Evolutionary conservation across 2,797 vertebrate species (phyloP), one percentile per base, ranked within the genome.

Genomic region (Pseudotriccus pelzelni): DNA sequence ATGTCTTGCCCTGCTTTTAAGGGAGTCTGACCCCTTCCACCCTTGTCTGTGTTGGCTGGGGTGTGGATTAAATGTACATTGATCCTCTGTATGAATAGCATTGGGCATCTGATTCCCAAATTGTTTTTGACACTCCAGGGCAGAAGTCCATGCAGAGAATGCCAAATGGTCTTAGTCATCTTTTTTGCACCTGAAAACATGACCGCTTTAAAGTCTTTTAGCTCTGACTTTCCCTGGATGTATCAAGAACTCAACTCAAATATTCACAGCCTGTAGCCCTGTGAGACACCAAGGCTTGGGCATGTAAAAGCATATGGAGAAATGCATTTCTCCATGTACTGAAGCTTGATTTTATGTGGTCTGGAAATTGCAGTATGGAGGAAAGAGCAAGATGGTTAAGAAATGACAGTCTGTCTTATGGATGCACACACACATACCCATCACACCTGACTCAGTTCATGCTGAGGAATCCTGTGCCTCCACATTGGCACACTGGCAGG

Each of bases 111-210:
- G 28, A 88, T 77, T 63, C 27, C 47, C 41, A 41, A 76, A 63
- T 27, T 55, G 24, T 5, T 7, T 80, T 72, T 3, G 3, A n/a
- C 0, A 0, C 11, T 77, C 16, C 23, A 67, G 52, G 20, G 18
- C 32, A 59, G 14, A 55, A 53, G 6, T 74, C 23, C 4, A 1
- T 49, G 30, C 28, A 47, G 23, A 88, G 44, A 28, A 56, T 14
- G n/a, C 22, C 39, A 60, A 41, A 81, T 16, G 4, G 23, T 47
- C 39, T 72, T 27, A 27, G 32, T 25, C 12, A 62, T 23, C 27
- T 80, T 73, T 80, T 75, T 62, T 84, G 50, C 47, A 47, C 34
- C 63, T 56, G 32, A 64, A 87, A 93, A 80, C 24, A 70, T 47
- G 27, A 32, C 12, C 43, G 37, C 62, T 80, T 84, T 23, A 49